Percentiles rank a stretch among this genome's conserved stretches.
These are phyloP conservation scores for Actinopyga echinites DNA, from an alignment of 53 echinoderm and acorn worm genomes.

Conservation along the genomic window DNA sequence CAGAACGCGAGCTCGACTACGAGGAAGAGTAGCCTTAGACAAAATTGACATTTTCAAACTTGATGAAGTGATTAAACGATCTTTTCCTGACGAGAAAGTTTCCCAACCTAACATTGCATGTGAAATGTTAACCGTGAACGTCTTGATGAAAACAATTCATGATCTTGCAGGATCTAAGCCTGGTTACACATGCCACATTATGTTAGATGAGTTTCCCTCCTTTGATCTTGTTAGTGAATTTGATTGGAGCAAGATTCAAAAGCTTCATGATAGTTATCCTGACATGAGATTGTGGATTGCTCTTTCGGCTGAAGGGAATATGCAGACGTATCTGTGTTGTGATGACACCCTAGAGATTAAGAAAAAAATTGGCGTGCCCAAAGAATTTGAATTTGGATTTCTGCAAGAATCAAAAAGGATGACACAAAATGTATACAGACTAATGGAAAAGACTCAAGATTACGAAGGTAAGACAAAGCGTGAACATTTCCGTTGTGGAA, in stretches of 20 bases:
- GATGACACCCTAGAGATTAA: not conserved
- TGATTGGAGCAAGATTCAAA: not conserved
- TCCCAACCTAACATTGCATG: not conserved
- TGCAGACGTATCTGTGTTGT: conserved; percentile 4
- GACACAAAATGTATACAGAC: not conserved
- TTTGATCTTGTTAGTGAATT: not conserved
- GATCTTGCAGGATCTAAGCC: not conserved
- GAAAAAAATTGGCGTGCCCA: not conserved
- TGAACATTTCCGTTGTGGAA: conserved; percentile 9
- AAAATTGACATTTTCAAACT: conserved; percentile 1
- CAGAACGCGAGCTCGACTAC: not conserved
- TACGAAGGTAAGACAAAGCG: conserved; percentile 11
- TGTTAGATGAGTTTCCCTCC: conserved; percentile 23
- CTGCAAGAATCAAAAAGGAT: conserved; percentile 20
- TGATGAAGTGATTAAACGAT: conserved; percentile 1
- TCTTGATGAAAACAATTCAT: not conserved
- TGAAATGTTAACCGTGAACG: conserved; percentile 1
- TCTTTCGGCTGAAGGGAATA: conserved; percentile 5
- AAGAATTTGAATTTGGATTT: not conserved
- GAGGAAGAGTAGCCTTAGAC: not conserved
- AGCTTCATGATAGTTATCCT: not conserved
- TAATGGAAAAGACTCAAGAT: conserved; percentile 3
- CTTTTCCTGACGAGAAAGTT: conserved; percentile 11
- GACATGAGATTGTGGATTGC: conserved; percentile 17
- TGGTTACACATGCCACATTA: not conserved